Percentiles rank a stretch among this genome's conserved stretches.
Conservation (phyloP, 1,140 invertebrate species). For the Meloidogyne floridensis region DNA sequence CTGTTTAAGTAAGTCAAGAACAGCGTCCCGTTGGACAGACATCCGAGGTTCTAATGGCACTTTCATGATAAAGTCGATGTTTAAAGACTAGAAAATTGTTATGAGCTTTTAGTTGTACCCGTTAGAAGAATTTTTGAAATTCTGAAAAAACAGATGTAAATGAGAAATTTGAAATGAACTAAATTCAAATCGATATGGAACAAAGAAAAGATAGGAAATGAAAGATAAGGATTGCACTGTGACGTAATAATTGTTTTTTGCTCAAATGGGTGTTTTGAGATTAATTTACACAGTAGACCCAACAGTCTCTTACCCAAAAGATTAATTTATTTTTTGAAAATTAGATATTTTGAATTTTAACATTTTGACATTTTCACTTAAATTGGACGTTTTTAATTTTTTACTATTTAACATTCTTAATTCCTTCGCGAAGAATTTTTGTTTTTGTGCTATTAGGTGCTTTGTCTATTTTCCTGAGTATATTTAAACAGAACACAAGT, state of each 20-base stretch:
- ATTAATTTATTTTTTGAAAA: neutral
- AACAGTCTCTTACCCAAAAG: neutral
- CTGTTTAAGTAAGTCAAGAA: conserved; percentile 57
- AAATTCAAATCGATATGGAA: neutral
- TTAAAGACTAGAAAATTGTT: neutral
- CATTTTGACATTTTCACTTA: neutral
- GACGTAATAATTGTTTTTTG: neutral
- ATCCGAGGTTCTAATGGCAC: conserved; percentile 47
- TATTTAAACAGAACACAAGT: neutral
- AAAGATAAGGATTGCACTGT: neutral
- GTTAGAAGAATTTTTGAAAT: neutral
- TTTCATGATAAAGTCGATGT: conserved; percentile 28
- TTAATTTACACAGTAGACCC: too few species aligned
- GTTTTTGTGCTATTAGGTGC: neutral
- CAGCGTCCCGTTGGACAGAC: conserved; percentile 59
- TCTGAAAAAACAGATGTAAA: neutral
- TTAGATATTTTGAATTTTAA: neutral
- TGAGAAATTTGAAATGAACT: neutral
- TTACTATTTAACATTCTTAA: neutral
- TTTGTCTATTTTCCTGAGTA: neutral
- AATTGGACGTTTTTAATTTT: neutral
- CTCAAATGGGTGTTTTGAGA: too few species aligned
- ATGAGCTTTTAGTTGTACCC: neutral
- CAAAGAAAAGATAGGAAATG: neutral
- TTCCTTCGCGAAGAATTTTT: conserved; percentile 6